Evolutionary conservation across 2,113 vertebrate genomes (phyloP).

Genomic region (Campylorhamphus procurvoides): DNA sequence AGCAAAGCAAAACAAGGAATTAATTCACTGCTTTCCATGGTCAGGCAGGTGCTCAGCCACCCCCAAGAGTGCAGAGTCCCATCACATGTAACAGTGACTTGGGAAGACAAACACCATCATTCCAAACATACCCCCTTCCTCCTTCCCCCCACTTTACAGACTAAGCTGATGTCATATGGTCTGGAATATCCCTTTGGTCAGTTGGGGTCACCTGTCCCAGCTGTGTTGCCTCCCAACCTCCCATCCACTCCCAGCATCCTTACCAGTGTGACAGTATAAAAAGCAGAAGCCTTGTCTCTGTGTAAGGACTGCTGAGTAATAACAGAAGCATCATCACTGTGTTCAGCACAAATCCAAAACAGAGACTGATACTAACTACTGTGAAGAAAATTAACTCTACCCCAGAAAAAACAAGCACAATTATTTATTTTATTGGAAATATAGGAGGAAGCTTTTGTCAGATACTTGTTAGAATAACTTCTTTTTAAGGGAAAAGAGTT

Average conservation of each 20-base stretch:
- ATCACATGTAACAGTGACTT: rapidly evolving
- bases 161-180: rapidly evolving
- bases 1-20: neutral
- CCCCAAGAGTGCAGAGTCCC: neutral
- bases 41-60: neutral
- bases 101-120: neutral
- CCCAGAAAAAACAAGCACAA: neutral
- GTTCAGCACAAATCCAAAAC: neutral
- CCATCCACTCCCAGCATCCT: neutral
- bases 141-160: rapidly evolving
- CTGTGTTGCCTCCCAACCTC: neutral
- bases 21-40: neutral
- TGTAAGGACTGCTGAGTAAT: neutral
- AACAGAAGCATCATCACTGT: neutral
- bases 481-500: neutral
- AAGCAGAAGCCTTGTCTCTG: neutral
- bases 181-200: neutral
- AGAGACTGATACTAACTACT: rapidly evolving
- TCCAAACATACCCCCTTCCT: neutral
- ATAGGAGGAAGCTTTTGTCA: neutral
- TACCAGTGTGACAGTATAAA: rapidly evolving
- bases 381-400: neutral
- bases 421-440: neutral
- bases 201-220: neutral
- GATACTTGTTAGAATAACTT: neutral